Conservation (phyloP, 2,113 vertebrate species). For the Corvus moneduloides region DNA sequence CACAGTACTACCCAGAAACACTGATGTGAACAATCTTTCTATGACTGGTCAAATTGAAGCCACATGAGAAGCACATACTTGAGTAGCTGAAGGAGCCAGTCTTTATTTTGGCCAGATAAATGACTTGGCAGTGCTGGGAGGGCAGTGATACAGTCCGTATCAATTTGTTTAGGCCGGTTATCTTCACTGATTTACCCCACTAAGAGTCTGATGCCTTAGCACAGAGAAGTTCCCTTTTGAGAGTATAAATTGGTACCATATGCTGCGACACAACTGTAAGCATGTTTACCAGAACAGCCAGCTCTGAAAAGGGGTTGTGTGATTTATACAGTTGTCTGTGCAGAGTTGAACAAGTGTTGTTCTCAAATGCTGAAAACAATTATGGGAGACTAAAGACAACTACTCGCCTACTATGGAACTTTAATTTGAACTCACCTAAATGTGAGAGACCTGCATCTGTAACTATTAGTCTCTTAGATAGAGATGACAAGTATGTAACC, state of each 20-base stretch:
- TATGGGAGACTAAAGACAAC: neutral
- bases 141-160: neutral
- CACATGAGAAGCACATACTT: neutral
- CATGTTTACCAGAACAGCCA: neutral
- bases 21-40: neutral
- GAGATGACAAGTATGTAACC: neutral
- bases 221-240: neutral
- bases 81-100: neutral
- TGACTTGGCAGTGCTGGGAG: neutral
- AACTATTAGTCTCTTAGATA: neutral
- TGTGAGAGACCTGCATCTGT: neutral
- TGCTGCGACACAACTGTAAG: neutral
- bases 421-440: neutral
- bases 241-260: neutral
- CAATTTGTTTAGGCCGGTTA: neutral
- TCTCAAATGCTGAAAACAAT: neutral
- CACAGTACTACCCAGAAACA: neutral
- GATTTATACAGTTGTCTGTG: neutral
- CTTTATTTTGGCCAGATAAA: neutral
- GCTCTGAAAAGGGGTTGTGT: neutral
- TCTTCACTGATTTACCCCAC: neutral
- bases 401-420: neutral
- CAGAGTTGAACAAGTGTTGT: neutral
- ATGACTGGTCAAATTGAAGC: neutral
- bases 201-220: neutral